Percentiles rank a stretch among this genome's conserved stretches.
phyloP scores from a whole-genome alignment of 2,888 invertebrate species.

The Cantharis nigra region DNA sequence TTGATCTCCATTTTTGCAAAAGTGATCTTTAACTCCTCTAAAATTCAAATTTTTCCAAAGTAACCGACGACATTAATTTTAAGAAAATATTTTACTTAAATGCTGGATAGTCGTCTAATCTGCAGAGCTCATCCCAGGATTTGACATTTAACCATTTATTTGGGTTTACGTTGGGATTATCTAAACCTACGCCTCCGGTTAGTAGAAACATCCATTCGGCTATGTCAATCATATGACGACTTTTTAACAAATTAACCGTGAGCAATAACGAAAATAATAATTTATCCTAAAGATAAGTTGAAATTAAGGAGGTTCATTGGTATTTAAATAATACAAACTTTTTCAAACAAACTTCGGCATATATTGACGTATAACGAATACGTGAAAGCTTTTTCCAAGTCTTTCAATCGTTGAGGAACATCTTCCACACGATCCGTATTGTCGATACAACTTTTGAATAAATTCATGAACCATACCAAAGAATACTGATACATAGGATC shows the following conservation, averaged over 20 bases:
- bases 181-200: constrained; percentile 82
- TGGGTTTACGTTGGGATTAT: constrained; percentile 74
- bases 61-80: background rate
- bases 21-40: constrained; percentile 69
- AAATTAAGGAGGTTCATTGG: background rate
- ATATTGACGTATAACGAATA: constrained; percentile 89
- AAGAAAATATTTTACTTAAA: constrained; percentile 49
- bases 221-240: constrained; percentile 63
- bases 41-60: constrained; percentile 18
- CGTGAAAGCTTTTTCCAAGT: constrained; percentile 82
- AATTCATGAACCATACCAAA: constrained; percentile 88
- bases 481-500: constrained; percentile 99
- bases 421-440: constrained; percentile 85
- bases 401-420: constrained; percentile 71
- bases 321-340: constrained; percentile 58
- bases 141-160: constrained; percentile 71
- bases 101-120: constrained; percentile 60
- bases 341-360: constrained; percentile 92
- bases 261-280: constrained; percentile 82
- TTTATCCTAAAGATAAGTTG: constrained; percentile 70
- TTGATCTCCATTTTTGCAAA: constrained; percentile 58
- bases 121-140: constrained; percentile 80
- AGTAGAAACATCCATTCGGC: constrained; percentile 84
- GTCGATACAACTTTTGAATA: constrained; percentile 85
- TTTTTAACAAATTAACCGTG: constrained; percentile 70